Evolutionary conservation across 2,113 vertebrate species (phyloP), one percentile per base, ranked within the genome.

Genomic region (Erythrolamprus reginae): DNA sequence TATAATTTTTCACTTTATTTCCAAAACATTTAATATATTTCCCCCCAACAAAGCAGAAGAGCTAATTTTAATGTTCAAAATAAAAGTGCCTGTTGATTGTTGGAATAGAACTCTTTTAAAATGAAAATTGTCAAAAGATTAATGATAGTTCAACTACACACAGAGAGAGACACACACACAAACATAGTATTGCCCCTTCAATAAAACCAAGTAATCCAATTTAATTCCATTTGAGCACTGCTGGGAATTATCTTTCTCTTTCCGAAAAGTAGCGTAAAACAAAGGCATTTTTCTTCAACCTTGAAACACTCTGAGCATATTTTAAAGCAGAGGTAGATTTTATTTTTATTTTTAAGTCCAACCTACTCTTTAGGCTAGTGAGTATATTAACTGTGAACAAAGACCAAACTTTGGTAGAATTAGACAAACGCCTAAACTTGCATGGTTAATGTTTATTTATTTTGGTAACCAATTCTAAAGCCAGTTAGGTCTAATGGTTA

Each of bases 1-100:
- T n/a, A 61, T 85, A 85, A 90, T 61, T 90, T 77, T 84, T 26
- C 33, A 87, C 48, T 85, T 53, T 87, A 77, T 90, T 87, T 87
- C 86, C 58, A 28, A 53, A 86, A 42, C 58, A 53, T 51, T 47
- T 50, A 45, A 77, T 53, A 86, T 48, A 82, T 86, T 52, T 86
- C 23, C 58, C 42, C 2, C 0, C 3, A 38, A 77, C n/a, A 45
- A 77, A 90, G 77, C 38, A 77, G 33, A 86, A 53, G 23, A 53
- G 48, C 19, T 82, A 50, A 21, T n/a, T 48, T 52, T 65, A 85
- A 58, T 84, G 42, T 45, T 65, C 24, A 53, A 90, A 86, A 86
- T 70, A 53, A 90, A 86, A 38, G 6, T 42, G 23, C 23, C n/a
- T 52, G 10, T 28, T 38, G 8, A 17, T 19, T 33, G n/a, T 23